Evolutionary conservation across 2,113 vertebrate species (phyloP).

Genomic region (Cavia porcellus): DNA sequence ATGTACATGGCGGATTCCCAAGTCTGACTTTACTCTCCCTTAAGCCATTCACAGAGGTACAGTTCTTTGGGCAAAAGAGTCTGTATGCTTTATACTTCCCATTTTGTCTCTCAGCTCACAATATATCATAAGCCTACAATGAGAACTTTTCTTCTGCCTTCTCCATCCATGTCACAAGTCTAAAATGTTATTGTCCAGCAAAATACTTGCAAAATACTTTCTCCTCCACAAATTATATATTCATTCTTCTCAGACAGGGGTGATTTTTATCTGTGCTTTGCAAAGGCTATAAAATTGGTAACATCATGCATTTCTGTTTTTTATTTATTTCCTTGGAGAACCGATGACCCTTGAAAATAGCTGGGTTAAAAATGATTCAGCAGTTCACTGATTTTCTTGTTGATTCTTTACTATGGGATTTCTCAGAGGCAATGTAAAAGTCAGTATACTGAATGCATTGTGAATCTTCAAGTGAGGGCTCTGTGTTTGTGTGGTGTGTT

Average conservation of each 20-base stretch:
- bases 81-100: background rate
- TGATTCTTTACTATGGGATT: background rate
- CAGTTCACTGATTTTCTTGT: background rate
- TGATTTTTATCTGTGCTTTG: background rate
- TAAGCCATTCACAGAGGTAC: background rate
- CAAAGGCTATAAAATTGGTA: background rate
- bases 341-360: background rate
- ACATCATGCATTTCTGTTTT: background rate
- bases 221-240: background rate
- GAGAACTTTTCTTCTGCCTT: background rate
- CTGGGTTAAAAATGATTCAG: background rate
- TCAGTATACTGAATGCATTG: background rate
- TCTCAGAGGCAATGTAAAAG: background rate
- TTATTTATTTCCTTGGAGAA: constrained; percentile 34
- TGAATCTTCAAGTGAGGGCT: background rate
- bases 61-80: background rate
- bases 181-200: background rate
- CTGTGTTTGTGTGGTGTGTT: background rate
- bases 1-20: background rate
- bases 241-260: background rate
- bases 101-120: background rate
- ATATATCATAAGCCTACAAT: background rate
- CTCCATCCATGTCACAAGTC: background rate
- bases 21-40: background rate
- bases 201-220: background rate